A percentile compares a stretch with the other conserved stretches of the same genome.
Conservation (phyloP, 2,888 invertebrate genomes). For the Athalia rosae region DNA sequence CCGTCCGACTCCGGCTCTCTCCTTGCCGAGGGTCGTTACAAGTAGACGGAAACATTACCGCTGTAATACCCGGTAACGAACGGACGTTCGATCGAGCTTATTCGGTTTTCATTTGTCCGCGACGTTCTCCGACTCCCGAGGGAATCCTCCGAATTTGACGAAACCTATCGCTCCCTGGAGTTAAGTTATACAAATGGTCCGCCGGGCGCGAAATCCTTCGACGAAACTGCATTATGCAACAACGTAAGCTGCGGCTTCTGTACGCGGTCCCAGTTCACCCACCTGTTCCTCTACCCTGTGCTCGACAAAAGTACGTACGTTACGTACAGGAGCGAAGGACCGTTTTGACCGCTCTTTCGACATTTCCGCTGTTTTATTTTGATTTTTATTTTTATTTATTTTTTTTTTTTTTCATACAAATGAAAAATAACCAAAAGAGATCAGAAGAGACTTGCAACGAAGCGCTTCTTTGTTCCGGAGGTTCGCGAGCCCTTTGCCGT, state of each 20-base stretch:
- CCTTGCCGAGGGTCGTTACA: background rate
- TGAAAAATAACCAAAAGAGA: too few species aligned
- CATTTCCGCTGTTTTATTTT: too few species aligned
- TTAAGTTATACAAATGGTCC: conserved; percentile 9
- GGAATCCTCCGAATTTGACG: too few species aligned
- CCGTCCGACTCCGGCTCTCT: background rate
- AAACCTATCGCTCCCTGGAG: conserved; percentile 4
- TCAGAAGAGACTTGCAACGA: too few species aligned
- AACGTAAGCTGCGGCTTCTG: background rate
- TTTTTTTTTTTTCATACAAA: too few species aligned
- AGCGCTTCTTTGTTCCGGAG: too few species aligned
- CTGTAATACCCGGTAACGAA: too few species aligned
- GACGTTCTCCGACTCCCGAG: too few species aligned
- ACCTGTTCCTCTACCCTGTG: conserved; percentile 7
- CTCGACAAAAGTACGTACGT: background rate
- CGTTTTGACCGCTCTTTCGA: background rate
- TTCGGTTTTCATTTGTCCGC: too few species aligned
- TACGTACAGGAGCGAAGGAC: background rate
- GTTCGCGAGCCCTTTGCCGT: too few species aligned
- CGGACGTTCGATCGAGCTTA: too few species aligned
- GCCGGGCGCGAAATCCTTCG: background rate
- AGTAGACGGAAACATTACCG: background rate
- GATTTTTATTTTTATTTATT: too few species aligned
- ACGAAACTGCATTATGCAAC: conserved; percentile 12
- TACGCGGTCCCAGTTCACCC: background rate